These are phyloP conservation scores for Sparus aurata DNA, from an alignment of 2,797 vertebrate species.

Conservation along the genomic window DNA sequence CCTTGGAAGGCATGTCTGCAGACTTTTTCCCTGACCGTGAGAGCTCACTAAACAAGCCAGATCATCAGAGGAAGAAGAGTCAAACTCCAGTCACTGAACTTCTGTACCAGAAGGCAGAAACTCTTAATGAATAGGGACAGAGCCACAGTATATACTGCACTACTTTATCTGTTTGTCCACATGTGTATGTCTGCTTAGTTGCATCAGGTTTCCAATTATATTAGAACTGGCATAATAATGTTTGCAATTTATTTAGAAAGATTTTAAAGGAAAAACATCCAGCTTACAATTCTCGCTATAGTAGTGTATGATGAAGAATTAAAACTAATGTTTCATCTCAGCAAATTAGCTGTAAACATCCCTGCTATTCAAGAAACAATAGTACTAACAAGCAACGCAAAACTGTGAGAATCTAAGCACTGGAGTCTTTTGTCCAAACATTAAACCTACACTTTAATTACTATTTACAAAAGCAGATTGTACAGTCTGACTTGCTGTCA, in stretches of 20 bases:
- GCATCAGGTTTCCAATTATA: conserved; percentile 27
- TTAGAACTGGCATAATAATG: conserved; percentile 18
- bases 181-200: conserved; percentile 21
- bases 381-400: conserved; percentile 8
- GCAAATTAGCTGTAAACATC: conserved; percentile 22
- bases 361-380: conserved; percentile 25
- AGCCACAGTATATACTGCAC: conserved; percentile 10
- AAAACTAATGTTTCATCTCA: conserved; percentile 16
- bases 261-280: conserved; percentile 18
- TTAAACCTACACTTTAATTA: conserved; percentile 41
- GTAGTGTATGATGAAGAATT: neutral
- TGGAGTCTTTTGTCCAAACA: neutral
- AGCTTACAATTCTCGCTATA: conserved; percentile 10
- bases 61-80: conserved; percentile 64
- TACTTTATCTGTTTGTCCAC: conserved; percentile 45
- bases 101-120: conserved; percentile 52
- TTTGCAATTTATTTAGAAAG: conserved; percentile 14
- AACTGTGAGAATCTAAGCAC: neutral
- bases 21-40: conserved; percentile 53
- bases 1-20: conserved; percentile 48
- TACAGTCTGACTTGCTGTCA: conserved; percentile 9
- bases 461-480: conserved; percentile 43
- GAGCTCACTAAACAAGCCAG: conserved; percentile 51
- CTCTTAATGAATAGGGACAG: conserved; percentile 54
- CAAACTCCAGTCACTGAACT: conserved; percentile 52